Base-by-base conservation (phyloP, 2,797 vertebrate species). In the Paguma larvata region DNA sequence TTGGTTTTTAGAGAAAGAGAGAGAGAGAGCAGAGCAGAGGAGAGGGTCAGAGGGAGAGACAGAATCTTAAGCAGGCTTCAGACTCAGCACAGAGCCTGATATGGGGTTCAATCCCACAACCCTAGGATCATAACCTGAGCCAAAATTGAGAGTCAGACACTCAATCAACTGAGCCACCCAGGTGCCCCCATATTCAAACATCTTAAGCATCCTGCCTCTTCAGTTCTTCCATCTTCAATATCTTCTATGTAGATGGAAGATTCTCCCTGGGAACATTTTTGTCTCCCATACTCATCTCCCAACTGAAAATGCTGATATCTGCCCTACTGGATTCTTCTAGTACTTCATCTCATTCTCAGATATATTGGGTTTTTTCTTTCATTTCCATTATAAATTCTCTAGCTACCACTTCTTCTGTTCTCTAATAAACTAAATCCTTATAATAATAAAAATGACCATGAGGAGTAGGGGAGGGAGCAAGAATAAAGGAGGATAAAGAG, bases 361-460 rank as follows among this genome's bases (percentile, higher is more conserved):
- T 46, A 89, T 89, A 56, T 38, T 85, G 14, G 27, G 9, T 13
- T 41, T 85, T 70, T 68, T 70, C 44, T 65, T 89, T 67, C 53
- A 73, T 30, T 83, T 86, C 53, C 9, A 56, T 8, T 23, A 70
- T 65, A 78, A 79, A 59, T 91, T 96, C 13, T 87, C n/a, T 62
- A 88, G 56, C 56, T 78, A 56, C 23, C 15, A 21, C 7, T 75
- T 84, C 59, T 88, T 56, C 63, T 77, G 3, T 89, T 95, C 9
- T 68, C 79, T 85, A 51, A 88, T 53, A 72, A 77, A 86, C n/a
- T 63, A 82, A 9, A 78, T 68, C 38, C 16, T 95, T 62, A 46
- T 77, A 77, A 46, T 59, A 77, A 80, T 62, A 82, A 88, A 93
- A 95, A 91, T 34, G 18, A 51, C 65, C n/a, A 4, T 44, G 34